Conservation (phyloP, 2,797 vertebrate species). For the Propithecus perrieri region DNA sequence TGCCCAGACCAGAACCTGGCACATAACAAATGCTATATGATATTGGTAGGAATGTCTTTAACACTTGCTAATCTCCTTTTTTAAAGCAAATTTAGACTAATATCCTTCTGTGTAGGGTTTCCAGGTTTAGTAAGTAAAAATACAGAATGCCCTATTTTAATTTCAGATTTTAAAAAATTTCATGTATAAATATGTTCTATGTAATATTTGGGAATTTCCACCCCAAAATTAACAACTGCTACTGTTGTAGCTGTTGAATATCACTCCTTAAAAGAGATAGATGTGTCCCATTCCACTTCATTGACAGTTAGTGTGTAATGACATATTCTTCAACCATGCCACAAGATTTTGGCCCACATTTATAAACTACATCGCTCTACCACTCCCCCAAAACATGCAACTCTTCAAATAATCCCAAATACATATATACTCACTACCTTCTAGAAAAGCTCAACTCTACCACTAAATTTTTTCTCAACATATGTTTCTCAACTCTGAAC, state of each 20-base stretch:
- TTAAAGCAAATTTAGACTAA: background rate
- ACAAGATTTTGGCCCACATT: background rate
- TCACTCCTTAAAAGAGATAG: background rate
- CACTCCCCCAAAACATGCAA: background rate
- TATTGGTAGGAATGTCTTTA: background rate
- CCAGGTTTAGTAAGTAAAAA: background rate
- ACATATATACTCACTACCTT: background rate
- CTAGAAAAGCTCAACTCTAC: background rate
- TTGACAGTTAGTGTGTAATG: background rate
- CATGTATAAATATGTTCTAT: background rate
- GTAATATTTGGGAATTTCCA: background rate
- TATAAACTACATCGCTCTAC: background rate
- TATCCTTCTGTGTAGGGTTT: background rate
- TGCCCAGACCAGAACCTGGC: background rate
- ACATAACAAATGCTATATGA: background rate
- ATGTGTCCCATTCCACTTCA: background rate
- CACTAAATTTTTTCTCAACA: background rate
- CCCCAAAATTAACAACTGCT: background rate
- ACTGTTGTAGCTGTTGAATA: background rate
- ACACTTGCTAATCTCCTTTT: background rate
- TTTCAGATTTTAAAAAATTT: background rate
- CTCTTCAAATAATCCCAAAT: background rate
- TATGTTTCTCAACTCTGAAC: background rate
- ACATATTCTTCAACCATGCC: background rate
- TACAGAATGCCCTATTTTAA: background rate